These are phyloP conservation scores for Plectus sambesii DNA, from an alignment of 1,140 invertebrate genomes.

Conservation along the genomic window DNA sequence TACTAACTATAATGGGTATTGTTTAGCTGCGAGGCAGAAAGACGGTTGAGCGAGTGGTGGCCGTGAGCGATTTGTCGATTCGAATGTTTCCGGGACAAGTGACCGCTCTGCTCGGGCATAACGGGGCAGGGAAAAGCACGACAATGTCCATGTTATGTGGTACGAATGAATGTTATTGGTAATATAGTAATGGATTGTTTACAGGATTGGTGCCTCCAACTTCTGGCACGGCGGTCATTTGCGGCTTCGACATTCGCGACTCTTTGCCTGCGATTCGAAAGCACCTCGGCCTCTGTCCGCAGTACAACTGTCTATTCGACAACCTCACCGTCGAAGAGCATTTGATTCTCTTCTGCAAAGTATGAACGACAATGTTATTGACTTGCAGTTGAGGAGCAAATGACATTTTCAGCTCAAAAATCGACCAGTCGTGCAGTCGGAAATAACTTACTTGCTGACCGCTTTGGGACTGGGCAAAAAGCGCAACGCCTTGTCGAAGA, in stretches of 20 bases:
- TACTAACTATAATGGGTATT: too few relatives aligned
- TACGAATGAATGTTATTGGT: too few relatives aligned
- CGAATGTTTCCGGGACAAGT: conserved; percentile 58
- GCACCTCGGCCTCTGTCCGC: conserved; percentile 78
- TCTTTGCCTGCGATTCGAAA: conserved; percentile 41
- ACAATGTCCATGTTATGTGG: conserved; percentile 52
- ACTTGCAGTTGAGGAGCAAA: too few relatives aligned
- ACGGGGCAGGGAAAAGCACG: conserved; percentile 56
- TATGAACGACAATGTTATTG: too few relatives aligned
- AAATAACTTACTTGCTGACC: too few relatives aligned
- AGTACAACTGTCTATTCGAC: conserved; percentile 84
- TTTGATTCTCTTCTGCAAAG: conserved; percentile 65
- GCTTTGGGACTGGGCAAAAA: conserved; percentile 51
- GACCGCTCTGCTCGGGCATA: conserved; percentile 54
- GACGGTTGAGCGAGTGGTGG: too few relatives aligned
- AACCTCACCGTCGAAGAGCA: conserved; percentile 78
- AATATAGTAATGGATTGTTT: too few relatives aligned
- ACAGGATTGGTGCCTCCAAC: conserved; percentile 25
- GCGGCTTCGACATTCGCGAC: conserved; percentile 28
- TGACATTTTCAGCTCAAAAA: too few relatives aligned
- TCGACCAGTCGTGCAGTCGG: too few relatives aligned
- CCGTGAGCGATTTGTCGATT: conserved; percentile 60
- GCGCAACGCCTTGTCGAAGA: conserved; percentile 54
- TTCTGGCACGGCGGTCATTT: conserved; percentile 31
- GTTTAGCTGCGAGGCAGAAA: too few relatives aligned